Evolutionary conservation across 2,797 vertebrate species (phyloP).

Genomic region (Dendrocincla tyrannina): DNA sequence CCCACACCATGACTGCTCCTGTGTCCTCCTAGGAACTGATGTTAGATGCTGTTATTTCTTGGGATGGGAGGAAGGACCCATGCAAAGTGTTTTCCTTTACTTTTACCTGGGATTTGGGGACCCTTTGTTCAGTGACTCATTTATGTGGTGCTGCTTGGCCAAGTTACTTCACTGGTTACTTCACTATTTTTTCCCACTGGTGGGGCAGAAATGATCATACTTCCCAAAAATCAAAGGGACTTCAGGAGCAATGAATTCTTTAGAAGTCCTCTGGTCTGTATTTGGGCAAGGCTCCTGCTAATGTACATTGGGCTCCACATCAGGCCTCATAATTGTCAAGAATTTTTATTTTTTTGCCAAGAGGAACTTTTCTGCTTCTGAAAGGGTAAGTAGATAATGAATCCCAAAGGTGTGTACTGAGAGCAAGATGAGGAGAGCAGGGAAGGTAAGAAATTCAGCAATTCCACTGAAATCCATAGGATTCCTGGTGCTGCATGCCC

Average conservation of each 20-base stretch:
- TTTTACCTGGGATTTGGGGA: background rate
- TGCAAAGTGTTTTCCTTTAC: background rate
- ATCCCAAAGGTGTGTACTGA: background rate
- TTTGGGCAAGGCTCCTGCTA: background rate
- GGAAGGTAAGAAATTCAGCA: background rate
- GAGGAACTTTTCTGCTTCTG: background rate
- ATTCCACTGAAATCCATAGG: background rate
- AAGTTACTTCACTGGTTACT: background rate
- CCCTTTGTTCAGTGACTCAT: background rate
- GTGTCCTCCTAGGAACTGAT: background rate
- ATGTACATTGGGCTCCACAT: background rate
- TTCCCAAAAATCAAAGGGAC: background rate
- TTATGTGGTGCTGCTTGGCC: background rate
- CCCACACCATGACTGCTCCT: background rate
- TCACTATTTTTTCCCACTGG: background rate
- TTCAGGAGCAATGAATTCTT: background rate
- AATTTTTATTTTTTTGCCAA: background rate
- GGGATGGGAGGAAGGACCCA: background rate
- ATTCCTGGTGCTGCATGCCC: background rate
- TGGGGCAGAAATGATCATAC: background rate
- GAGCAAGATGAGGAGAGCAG: background rate
- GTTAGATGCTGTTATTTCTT: background rate
- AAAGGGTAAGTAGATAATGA: background rate
- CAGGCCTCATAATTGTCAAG: background rate
- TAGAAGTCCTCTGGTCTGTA: background rate